Evolutionary conservation across 1,140 invertebrate genomes (phyloP), one percentile per base, ranked within the genome.

Genomic region (Lethocerus indicus): DNA sequence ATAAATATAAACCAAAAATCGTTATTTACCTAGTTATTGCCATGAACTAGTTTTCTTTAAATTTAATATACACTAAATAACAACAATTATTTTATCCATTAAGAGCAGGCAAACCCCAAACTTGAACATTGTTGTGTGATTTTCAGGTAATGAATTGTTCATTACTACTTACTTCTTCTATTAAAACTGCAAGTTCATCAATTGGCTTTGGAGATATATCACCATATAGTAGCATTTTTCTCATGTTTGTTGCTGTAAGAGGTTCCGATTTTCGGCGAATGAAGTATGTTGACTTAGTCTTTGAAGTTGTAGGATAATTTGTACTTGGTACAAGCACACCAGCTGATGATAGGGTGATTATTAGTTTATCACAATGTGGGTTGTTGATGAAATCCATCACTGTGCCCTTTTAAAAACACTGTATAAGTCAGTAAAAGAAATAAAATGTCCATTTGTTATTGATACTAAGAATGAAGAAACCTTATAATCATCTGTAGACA

Each of bases 151-250:
- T n/a, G n/a, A n/a, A n/a, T n/a, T n/a, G n/a, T n/a, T n/a, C n/a
- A n/a, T n/a, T n/a, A n/a, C n/a, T n/a, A n/a, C 54, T 62, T 59
- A 87, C 83, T 58, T 88, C 78, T 59, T 90, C 83, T 2, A 87
- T 72, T 57, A 89, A 73, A 12, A 78, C 70, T 21, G 76, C 74
- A 1, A 91, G 60, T 60, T 89, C 83, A 48, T 87, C 83, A 1
- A 91, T 65, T 0, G 84, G 78, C 54, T 79, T 79, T 1, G 77
- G 72, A 2, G 82, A 76, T 58, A 91, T 71, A 63, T 91, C 87
- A 6, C 88, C 87, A 54, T 79, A 78, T n/a, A 81, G 70, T 6
- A 90, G 57, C 1, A 70, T 62, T 25, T 69, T 67, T 46, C 68
- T 63, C 7, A 81, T 64, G 56, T 78, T 74, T 29, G 75, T 70